Conservation (phyloP, 1,140 invertebrate species). For the Leptinotarsa lineolata region DNA sequence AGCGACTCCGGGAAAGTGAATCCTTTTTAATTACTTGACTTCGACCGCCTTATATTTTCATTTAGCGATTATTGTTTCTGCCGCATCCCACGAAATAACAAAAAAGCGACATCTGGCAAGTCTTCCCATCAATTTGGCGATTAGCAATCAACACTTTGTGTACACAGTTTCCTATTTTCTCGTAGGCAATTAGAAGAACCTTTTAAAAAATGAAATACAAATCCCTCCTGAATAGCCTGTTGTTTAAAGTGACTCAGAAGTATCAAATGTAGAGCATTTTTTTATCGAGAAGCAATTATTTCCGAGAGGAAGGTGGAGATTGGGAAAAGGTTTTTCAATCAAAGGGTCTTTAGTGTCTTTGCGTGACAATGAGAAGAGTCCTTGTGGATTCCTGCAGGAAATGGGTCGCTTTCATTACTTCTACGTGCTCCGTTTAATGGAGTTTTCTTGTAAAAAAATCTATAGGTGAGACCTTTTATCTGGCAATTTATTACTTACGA, state of each 20-base stretch:
- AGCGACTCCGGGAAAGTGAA: not conserved
- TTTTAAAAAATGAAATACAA: slow-evolving; percentile 37
- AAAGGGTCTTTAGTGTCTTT: slow-evolving; percentile 50
- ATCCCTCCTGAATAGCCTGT: slow-evolving; percentile 24
- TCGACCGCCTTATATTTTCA: slow-evolving; percentile 21
- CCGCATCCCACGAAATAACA: slow-evolving; percentile 11
- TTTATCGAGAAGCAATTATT: slow-evolving; percentile 46
- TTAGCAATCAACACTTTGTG: slow-evolving; percentile 40
- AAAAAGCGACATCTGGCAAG: slow-evolving; percentile 26
- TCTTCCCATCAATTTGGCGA: slow-evolving; percentile 35
- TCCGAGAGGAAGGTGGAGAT: slow-evolving; percentile 40
- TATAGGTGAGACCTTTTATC: slow-evolving; percentile 49
- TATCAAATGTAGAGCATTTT: slow-evolving; percentile 38
- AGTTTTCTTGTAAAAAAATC: slow-evolving; percentile 51
- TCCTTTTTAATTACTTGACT: slow-evolving; percentile 29
- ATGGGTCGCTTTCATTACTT: slow-evolving; percentile 50
- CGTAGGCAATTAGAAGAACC: slow-evolving; percentile 31
- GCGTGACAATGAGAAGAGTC: slow-evolving; percentile 49
- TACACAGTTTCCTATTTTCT: slow-evolving; percentile 32
- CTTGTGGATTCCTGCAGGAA: slow-evolving; percentile 42
- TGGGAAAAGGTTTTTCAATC: slow-evolving; percentile 48
- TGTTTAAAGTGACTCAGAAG: slow-evolving; percentile 40
- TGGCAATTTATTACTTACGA: slow-evolving; percentile 46
- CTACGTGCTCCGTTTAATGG: slow-evolving; percentile 52
- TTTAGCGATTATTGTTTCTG: slow-evolving; percentile 19